phyloP scores from a whole-genome alignment of 2,113 vertebrate species.

The Leucosticte australis region DNA sequence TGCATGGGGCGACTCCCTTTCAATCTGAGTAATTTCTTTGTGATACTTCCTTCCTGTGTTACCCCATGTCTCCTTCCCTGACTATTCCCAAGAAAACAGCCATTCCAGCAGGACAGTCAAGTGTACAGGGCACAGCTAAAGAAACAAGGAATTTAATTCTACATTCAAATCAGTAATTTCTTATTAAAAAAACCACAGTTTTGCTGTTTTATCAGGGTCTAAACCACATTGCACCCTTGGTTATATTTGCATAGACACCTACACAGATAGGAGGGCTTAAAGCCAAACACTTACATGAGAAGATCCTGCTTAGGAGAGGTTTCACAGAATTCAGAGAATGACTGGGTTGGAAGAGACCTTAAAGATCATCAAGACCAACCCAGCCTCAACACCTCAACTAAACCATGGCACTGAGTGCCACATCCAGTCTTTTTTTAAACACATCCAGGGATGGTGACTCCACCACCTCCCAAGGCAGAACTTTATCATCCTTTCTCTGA shows the following conservation, averaged over 20 bases:
- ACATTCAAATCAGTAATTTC: neutral
- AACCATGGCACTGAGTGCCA: neutral
- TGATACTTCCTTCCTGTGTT: neutral
- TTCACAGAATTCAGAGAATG: neutral
- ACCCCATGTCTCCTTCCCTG: neutral
- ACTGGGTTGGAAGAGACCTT: neutral
- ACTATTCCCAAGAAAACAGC: neutral
- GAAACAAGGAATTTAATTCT: neutral
- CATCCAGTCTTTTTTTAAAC: neutral
- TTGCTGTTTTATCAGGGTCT: neutral
- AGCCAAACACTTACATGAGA: neutral
- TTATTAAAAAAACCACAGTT: neutral
- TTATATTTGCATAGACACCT: neutral
- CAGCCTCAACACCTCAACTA: neutral
- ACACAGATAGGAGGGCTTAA: neutral
- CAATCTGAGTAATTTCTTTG: rapidly evolving
- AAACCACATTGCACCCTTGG: neutral
- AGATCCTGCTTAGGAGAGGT: neutral
- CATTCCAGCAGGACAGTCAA: neutral
- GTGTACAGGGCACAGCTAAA: neutral
- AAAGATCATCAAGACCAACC: neutral
- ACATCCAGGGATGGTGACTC: neutral
- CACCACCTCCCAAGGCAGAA: neutral
- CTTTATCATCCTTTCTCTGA: neutral
- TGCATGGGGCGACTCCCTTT: neutral